Percentiles rank a stretch among this genome's conserved stretches.
These are phyloP conservation scores for Thecocarcelia acutangulata DNA, from an alignment of 2,888 invertebrate genomes.

Conservation along the genomic window DNA sequence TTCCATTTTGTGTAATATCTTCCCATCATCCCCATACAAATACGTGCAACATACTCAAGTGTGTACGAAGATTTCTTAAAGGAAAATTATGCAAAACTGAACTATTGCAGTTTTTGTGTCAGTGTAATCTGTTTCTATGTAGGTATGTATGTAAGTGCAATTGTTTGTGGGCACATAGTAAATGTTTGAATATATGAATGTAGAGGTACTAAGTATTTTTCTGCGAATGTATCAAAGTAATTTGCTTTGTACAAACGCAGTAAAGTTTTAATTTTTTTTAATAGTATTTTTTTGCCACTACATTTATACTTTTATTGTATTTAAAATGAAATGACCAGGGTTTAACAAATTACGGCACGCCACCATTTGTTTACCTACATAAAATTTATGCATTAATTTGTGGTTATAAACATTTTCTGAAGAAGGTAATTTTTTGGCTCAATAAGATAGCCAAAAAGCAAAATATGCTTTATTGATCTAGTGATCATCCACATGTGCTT, in stretches of 20 bases:
- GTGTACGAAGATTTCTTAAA: slow-evolving; percentile 1
- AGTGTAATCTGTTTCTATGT: background rate
- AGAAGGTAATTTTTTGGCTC: no score
- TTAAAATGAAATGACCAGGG: slow-evolving; percentile 17
- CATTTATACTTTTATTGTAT: slow-evolving; percentile 49
- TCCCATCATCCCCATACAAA: slow-evolving; percentile 3
- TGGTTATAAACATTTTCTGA: no score
- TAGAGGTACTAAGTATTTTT: no score
- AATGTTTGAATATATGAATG: background rate
- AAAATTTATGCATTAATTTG: no score
- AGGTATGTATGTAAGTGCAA: background rate
- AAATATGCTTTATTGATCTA: no score
- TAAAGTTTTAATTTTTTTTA: slow-evolving; percentile 21
- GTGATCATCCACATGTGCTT: no score
- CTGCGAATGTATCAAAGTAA: slow-evolving; percentile 20
- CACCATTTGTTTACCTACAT: background rate
- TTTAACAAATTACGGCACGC: background rate
- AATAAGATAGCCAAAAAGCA: no score
- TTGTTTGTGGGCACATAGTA: background rate
- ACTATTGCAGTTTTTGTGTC: slow-evolving; percentile 52
- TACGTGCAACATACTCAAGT: background rate
- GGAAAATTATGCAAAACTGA: slow-evolving; percentile 47
- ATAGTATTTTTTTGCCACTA: slow-evolving; percentile 8
- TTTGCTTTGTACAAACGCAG: slow-evolving; percentile 6
- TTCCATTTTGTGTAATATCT: background rate